Evolutionary conservation across 2,888 invertebrate genomes (phyloP), one percentile per base, ranked within the genome.

Genomic region (Clivina fossor): DNA sequence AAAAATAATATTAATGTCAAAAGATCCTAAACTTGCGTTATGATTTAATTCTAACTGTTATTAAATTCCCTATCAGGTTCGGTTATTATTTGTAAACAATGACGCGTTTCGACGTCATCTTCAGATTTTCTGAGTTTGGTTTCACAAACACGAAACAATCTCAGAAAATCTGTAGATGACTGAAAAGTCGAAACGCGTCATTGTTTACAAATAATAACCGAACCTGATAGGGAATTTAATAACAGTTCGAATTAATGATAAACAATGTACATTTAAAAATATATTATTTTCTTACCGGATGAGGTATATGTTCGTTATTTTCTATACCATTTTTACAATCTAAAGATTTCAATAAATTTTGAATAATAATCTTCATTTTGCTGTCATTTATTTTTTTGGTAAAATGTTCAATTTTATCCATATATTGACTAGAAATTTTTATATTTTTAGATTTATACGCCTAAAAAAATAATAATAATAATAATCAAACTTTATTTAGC

Each of bases 201-300:
- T n/a, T n/a, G n/a, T n/a, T n/a, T n/a, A n/a, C n/a, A 4, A 37
- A 11, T 43, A 7, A 26, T 3, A 16, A 35, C 13, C 9, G 33
- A 9, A 18, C 4, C 18, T 54, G 11, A 37, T 28, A 20, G 20
- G 55, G 41, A n/a, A n/a, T n/a, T n/a, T n/a, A n/a, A n/a, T n/a
- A n/a, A 57, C 20, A 50, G 2, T 16, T 43, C 8, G 22, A 22
- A 38, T 48, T 28, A 53, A 62, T 66, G n/a, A 18, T n/a, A 46
- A 51, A 5, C 9, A n/a, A 22, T 41, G 9, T n/a, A 19, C 16
- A 26, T 32, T 22, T n/a, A 13, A 24, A 40, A 19, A 9, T 28
- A 30, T 22, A 11, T 30, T 33, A n/a, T 16, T 33, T 32, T 63
- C 66, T 71, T 62, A 76, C 76, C 2, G 80, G 81, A 68, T 80